phyloP scores from a whole-genome alignment of 2,888 invertebrate species.

The Mylabris sibirica region DNA sequence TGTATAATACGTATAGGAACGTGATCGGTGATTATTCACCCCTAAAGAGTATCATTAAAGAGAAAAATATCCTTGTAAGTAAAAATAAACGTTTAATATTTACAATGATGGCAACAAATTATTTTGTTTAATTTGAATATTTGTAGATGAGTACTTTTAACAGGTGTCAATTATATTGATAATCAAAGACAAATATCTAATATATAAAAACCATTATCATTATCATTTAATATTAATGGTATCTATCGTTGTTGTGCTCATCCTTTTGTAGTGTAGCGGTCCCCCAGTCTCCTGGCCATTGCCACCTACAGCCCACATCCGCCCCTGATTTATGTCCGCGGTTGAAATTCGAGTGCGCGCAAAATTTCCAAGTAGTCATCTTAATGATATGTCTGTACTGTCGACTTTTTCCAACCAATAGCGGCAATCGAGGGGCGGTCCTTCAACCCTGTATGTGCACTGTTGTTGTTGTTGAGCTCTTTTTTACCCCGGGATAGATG shows the following conservation, averaged over 20 bases:
- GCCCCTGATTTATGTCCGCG: slow-evolving; percentile 30
- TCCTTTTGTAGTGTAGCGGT: neutral
- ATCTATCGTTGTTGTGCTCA: slow-evolving; percentile 4
- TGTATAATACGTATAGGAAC: slow-evolving; percentile 4
- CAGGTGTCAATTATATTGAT: neutral
- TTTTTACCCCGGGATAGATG: neutral
- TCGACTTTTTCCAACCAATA: slow-evolving; percentile 61
- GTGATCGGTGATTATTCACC: slow-evolving; percentile 26
- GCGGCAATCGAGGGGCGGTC: slow-evolving; percentile 53
- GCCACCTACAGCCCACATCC: slow-evolving; percentile 13
- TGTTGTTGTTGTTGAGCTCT: slow-evolving; percentile 1
- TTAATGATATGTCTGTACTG: slow-evolving; percentile 61
- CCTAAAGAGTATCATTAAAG: slow-evolving; percentile 40
- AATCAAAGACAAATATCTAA: slow-evolving; percentile 12
- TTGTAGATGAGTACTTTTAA: neutral
- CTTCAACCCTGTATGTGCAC: slow-evolving; percentile 35
- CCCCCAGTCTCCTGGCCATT: neutral
- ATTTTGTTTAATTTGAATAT: neutral
- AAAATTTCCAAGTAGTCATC: slow-evolving; percentile 60
- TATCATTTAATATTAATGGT: slow-evolving; percentile 14
- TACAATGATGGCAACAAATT: neutral
- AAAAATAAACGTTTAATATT: neutral
- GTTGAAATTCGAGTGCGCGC: slow-evolving; percentile 58
- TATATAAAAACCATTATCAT: slow-evolving; percentile 9
- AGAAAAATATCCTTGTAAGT: slow-evolving; percentile 37